Conservation (phyloP, 2,888 invertebrate species). For the Melipona beecheii region DNA sequence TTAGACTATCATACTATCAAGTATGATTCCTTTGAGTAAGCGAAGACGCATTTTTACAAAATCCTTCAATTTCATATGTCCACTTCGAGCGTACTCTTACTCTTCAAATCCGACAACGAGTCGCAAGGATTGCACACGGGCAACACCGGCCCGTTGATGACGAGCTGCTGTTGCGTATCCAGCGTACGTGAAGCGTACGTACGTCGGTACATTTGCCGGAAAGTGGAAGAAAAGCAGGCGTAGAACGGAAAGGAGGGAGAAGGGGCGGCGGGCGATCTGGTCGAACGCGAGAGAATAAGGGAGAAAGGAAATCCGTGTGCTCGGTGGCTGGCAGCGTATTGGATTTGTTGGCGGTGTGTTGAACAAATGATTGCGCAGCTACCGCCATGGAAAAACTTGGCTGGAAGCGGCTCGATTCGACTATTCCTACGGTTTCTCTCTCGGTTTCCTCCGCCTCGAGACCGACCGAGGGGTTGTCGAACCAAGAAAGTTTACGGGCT, state of each 20-base stretch:
- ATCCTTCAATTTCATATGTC: too few relatives aligned
- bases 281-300: constrained; percentile 23
- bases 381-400: constrained; percentile 78
- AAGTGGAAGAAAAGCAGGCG: not conserved
- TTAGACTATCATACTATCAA: too few relatives aligned
- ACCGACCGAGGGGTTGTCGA: constrained; percentile 70
- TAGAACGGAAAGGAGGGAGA: not conserved
- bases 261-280: not conserved
- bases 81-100: too few relatives aligned
- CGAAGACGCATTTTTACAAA: too few relatives aligned
- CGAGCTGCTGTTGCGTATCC: not conserved
- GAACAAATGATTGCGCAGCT: constrained; percentile 81
- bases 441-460: constrained; percentile 59
- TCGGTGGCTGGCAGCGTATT: constrained; percentile 71
- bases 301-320: constrained; percentile 60
- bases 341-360: constrained; percentile 82
- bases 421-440: constrained; percentile 55
- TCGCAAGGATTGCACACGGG: not conserved
- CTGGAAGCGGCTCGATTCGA: constrained; percentile 66
- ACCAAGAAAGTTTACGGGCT: constrained; percentile 74
- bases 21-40: too few relatives aligned
- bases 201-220: not conserved
- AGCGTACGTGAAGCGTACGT: not conserved
- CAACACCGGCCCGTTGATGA: not conserved
- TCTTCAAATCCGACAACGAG: constrained; percentile 1